phyloP scores from a whole-genome alignment of 2,797 vertebrate genomes.

The Hirundo rustica region DNA sequence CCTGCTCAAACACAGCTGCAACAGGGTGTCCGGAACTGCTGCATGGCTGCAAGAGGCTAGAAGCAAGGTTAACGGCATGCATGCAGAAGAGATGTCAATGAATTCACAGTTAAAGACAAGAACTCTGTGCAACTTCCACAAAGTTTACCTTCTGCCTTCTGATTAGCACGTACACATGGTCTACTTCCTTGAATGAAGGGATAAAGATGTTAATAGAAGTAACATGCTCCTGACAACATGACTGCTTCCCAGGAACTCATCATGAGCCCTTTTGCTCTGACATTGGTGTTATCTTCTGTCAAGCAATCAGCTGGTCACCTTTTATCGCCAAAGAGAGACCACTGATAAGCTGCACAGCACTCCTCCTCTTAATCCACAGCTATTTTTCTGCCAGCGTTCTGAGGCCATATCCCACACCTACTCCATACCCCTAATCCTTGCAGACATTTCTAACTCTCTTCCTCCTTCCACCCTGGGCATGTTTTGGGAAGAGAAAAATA shows the following conservation, averaged over 20 bases:
- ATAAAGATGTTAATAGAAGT: background rate
- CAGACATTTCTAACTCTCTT: background rate
- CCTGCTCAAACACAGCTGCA: background rate
- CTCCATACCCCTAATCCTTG: background rate
- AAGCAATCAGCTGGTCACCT: background rate
- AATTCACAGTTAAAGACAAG: background rate
- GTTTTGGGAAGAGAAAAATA: background rate
- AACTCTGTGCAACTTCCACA: background rate
- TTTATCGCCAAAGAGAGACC: background rate
- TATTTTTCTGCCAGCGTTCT: background rate
- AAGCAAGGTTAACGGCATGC: background rate
- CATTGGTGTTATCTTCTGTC: background rate
- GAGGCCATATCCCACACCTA: background rate
- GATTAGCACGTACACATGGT: fast-evolving
- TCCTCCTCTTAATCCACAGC: background rate
- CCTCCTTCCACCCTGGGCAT: background rate
- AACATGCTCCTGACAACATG: background rate
- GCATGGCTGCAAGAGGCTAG: background rate
- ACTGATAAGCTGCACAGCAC: background rate
- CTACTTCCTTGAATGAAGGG: background rate
- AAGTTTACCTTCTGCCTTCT: background rate
- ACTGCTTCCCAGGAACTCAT: background rate
- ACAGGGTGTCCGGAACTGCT: background rate
- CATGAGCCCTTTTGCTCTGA: background rate
- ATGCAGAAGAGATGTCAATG: background rate